Percentiles rank a stretch among this genome's conserved stretches.
Conservation (phyloP, 2,113 vertebrate species). For the Engystomops pustulosus region DNA sequence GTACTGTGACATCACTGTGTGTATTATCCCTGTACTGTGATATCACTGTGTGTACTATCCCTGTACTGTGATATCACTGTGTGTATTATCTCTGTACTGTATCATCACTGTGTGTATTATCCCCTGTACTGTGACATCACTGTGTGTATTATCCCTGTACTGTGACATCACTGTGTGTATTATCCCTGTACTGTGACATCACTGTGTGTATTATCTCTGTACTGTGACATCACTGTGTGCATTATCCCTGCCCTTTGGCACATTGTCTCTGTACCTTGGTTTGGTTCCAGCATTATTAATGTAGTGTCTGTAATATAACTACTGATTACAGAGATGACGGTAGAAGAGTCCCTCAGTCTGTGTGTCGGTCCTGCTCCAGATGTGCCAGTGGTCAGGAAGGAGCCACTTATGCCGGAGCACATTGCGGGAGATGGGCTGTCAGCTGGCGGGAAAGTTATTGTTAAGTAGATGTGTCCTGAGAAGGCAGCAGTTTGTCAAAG, state of each 20-base stretch:
- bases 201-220: too few species aligned
- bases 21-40: not conserved
- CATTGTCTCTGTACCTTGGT: not conserved
- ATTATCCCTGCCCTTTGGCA: too few species aligned
- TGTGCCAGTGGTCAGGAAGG: slow-evolving; percentile 20
- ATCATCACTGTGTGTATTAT: not conserved
- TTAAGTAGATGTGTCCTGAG: slow-evolving; percentile 40
- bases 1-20: not conserved
- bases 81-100: not conserved
- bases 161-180: too few species aligned
- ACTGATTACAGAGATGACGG: not conserved
- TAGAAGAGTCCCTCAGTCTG: not conserved
- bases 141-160: too few species aligned
- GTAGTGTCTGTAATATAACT: not conserved
- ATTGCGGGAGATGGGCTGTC: slow-evolving; percentile 42
- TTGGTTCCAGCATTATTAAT: not conserved
- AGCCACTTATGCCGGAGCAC: slow-evolving; percentile 37
- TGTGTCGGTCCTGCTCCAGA: slow-evolving; percentile 7
- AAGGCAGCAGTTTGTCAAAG: slow-evolving; percentile 36
- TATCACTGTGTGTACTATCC: not conserved
- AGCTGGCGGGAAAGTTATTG: slow-evolving; percentile 24
- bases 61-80: not conserved
- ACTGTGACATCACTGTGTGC: too few species aligned
- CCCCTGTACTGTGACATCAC: not conserved
- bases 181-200: too few species aligned